Evolutionary conservation across 2,888 invertebrate species (phyloP), one percentile per base, ranked within the genome.

Genomic region (Unio pictorum): DNA sequence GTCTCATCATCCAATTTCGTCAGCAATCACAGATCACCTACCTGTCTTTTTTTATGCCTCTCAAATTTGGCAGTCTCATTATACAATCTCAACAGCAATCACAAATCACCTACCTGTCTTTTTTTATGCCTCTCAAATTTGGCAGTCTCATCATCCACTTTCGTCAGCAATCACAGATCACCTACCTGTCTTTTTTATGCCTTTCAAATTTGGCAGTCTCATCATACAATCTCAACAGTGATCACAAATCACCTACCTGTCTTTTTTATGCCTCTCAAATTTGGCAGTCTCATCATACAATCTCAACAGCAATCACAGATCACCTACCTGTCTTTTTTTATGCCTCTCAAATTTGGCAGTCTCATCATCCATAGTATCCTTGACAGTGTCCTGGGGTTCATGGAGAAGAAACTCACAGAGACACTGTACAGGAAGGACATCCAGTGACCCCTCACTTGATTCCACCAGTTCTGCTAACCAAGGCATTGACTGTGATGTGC

Each of bases 381-480:
- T 71, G 6, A 78, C 68, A 4, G 76, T 59, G 45, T 91, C 90
- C 58, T 81, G 74, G 11, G 83, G 78, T 62, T 87, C 88, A 76
- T 91, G 91, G 3, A 97, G 92, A 64, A 98, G 92, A 91, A 98
- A 98, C 91, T 98, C 98, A 91, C 98, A 98, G 64, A 99, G 92
- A 88, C 98, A 98, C 87, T 98, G 98, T n/a, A 98, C 97, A 0
- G 98, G 98, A 28, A 99, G 91, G 81, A 97, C 95, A 86, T 95
- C 95, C 77, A 95, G 92, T 26, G 95, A 95, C 1, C 95, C 95
- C 86, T 97, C 97, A 79, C 95, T 96, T 82, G 95, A 96, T 83
- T 97, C 95, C 20, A 98, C 95, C 73, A 98, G 92, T 89, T 97
- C 96, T 15, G 97, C 96, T 74, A 98, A 91, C 98, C 98, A 98